phyloP scores from a whole-genome alignment of 2,113 vertebrate genomes.

The Amblyopsis rosae region DNA sequence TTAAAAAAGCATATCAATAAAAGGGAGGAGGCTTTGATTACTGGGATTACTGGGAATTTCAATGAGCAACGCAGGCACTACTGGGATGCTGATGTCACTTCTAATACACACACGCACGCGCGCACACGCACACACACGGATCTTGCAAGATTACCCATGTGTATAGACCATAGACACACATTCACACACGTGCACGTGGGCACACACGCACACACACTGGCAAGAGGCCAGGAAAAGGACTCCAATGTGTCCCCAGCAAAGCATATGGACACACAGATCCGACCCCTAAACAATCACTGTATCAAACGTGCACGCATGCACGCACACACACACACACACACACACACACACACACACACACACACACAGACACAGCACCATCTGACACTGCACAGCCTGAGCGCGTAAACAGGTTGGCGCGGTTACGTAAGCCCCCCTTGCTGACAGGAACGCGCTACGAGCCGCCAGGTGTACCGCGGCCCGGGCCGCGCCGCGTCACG shows the following conservation, averaged over 20 bases:
- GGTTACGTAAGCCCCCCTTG: constrained; percentile 51
- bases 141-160: background rate
- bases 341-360: constrained; percentile 48
- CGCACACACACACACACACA: constrained; percentile 23
- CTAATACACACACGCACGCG: background rate
- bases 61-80: background rate
- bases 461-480: constrained; percentile 27
- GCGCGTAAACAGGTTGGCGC: constrained; percentile 46
- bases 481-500: constrained; percentile 26
- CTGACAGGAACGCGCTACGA: constrained; percentile 48
- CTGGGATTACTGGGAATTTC: constrained; percentile 1
- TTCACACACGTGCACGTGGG: background rate
- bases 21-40: constrained; percentile 5
- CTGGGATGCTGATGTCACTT: constrained; percentile 7
- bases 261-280: constrained; percentile 67
- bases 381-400: constrained; percentile 50
- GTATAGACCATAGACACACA: background rate
- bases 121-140: constrained; percentile 5
- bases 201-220: constrained; percentile 9
- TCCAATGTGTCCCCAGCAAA: constrained; percentile 53
- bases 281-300: constrained; percentile 50
- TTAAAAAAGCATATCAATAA: background rate
- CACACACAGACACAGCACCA: constrained; percentile 36
- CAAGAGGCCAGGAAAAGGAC: constrained; percentile 42
- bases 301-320: constrained; percentile 30